Percentiles rank a stretch among this genome's conserved stretches.
Conservation (phyloP, 1,140 invertebrate genomes). For the Tetramorium parvispinum region DNA sequence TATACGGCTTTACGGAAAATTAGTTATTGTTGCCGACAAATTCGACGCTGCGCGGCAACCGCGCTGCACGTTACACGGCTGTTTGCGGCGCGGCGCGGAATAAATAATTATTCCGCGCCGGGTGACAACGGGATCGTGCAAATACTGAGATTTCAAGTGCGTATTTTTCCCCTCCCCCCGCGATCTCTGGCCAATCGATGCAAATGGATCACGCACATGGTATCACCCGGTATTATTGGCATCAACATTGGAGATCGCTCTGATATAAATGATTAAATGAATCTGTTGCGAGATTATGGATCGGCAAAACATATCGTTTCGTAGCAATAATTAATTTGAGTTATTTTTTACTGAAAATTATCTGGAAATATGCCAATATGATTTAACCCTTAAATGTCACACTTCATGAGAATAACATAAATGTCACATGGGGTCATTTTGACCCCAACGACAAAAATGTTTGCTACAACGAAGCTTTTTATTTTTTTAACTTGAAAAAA, state of each 20-base stretch:
- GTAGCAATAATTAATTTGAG: too few species aligned
- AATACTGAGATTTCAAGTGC: constrained; percentile 8
- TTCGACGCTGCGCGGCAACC: constrained; percentile 46
- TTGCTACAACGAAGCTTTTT: too few species aligned
- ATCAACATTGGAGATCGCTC: neutral
- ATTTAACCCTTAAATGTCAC: too few species aligned
- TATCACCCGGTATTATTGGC: neutral
- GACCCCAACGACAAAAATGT: too few species aligned
- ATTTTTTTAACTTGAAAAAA: too few species aligned
- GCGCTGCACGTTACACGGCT: neutral
- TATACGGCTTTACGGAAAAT: constrained; percentile 77
- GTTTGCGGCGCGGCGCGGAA: constrained; percentile 5
- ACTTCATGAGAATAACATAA: too few species aligned
- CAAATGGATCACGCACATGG: neutral
- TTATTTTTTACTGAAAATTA: too few species aligned
- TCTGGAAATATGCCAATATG: too few species aligned
- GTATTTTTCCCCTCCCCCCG: neutral
- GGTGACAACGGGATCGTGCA: neutral
- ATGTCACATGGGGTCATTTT: too few species aligned
- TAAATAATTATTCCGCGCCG: constrained; percentile 17
- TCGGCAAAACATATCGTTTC: too few species aligned
- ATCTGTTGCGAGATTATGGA: too few species aligned
- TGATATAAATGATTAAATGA: neutral
- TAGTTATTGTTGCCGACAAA: constrained; percentile 76
- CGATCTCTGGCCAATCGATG: neutral